Conservation (phyloP, 2,888 invertebrate genomes). For the Nomada hirtipes region DNA sequence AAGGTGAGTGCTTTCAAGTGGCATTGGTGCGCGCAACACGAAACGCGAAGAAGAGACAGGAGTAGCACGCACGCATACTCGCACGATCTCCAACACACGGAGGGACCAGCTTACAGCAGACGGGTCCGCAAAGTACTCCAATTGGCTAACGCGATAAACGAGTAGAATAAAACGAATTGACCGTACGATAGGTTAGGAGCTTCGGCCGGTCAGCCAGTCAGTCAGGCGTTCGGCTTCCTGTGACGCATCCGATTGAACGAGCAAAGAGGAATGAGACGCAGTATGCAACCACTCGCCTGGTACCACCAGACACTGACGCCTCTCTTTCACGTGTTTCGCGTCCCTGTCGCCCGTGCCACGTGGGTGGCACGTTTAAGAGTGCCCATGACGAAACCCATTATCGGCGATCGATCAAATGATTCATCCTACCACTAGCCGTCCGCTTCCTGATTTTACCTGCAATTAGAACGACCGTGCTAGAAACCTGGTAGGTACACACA, state of each 20-base stretch:
- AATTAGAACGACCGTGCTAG: slow-evolving; percentile 51
- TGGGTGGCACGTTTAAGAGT: slow-evolving; percentile 40
- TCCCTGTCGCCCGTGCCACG: slow-evolving; percentile 36
- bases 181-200: slow-evolving; percentile 69
- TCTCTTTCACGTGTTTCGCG: slow-evolving; percentile 63
- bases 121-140: slow-evolving; percentile 58
- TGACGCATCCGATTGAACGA: slow-evolving; percentile 70
- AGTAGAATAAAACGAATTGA: slow-evolving; percentile 72
- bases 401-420: slow-evolving; percentile 57
- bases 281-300: slow-evolving; percentile 70
- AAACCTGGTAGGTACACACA: slow-evolving; percentile 28
- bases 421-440: slow-evolving; percentile 54
- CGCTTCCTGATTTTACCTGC: slow-evolving; percentile 57
- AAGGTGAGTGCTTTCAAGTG: slow-evolving; percentile 4
- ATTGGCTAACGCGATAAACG: slow-evolving; percentile 76
- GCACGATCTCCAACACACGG: too few species aligned
- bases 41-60: not conserved
- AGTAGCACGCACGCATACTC: not conserved
- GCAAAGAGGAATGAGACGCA: slow-evolving; percentile 70
- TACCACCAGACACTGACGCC: slow-evolving; percentile 74
- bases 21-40: slow-evolving; percentile 2
- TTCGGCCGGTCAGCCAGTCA: slow-evolving; percentile 62
- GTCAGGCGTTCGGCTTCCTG: slow-evolving; percentile 71
- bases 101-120: slow-evolving; percentile 14
- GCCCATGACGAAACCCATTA: slow-evolving; percentile 57